Evolutionary conservation across 2,797 vertebrate genomes (phyloP).

Genomic region (Vespertilio murinus): DNA sequence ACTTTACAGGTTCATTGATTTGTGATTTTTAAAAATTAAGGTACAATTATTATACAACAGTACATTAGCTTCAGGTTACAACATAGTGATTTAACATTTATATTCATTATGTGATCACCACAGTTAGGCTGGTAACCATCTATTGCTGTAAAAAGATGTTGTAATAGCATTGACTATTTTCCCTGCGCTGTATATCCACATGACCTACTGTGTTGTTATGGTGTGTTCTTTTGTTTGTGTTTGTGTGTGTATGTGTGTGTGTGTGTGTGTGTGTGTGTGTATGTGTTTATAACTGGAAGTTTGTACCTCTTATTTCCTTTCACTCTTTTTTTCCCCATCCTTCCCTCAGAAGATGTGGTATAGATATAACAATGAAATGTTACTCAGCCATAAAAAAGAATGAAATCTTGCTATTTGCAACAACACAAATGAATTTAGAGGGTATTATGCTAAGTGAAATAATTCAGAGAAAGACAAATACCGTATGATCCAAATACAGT

Average conservation of each 20-base stretch:
- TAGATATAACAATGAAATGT: not conserved
- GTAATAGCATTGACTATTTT: not conserved
- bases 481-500: not conserved
- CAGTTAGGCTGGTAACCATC: not conserved
- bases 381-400: not conserved
- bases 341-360: not conserved
- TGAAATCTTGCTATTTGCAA: not conserved
- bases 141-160: not conserved
- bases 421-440: not conserved
- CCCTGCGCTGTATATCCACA: not conserved
- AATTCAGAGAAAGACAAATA: not conserved
- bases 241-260: no score
- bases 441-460: not conserved
- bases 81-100: not conserved
- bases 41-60: not conserved
- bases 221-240: not conserved
- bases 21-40: not conserved
- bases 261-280: no score
- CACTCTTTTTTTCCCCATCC: not conserved
- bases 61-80: not conserved
- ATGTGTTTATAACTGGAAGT: not conserved
- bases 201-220: not conserved
- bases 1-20: not conserved
- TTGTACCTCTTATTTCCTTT: not conserved
- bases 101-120: not conserved